Evolutionary conservation across 2,113 vertebrate genomes (phyloP), one percentile per base, ranked within the genome.

Genomic region (Ivindomyrus marchei): DNA sequence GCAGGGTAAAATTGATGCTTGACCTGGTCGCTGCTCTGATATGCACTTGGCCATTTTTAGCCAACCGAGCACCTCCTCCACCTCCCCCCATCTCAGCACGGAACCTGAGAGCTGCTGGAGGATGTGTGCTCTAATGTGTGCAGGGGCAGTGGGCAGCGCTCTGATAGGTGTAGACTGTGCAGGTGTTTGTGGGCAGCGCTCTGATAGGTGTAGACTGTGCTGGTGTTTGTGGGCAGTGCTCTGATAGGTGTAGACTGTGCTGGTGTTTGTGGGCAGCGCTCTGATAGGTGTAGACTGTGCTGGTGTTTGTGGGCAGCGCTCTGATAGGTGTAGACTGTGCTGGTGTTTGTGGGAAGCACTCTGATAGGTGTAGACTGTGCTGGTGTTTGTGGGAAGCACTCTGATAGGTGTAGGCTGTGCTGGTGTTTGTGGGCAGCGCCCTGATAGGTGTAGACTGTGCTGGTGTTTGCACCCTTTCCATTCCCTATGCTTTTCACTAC

Each of bases 1-100:
- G 66, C 91, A 89, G 89, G 86, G 90, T 89, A 90, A 92, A 92
- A 93, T 92, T 80, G 91, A 93, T 88, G 91, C 92, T 92, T 93
- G 93, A 89, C 93, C 91, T 93, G 92, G 49, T 91, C 90, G 70
- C 89, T 83, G 89, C 89, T 90, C 86, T 27, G 31, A 66, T 88
- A 85, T 91, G 80, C 46, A 85, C 92, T 83, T 27, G 80, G 87
- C 58, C 85, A 90, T 91, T 92, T 93, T 92, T 93, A 92, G 91
- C 70, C 77, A 46, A 46, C 85, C 66, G 17, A 91, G 90, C 56
- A 62, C 21, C 56, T n/a, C 56, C 56, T 62, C 24, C 24, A n/a
- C 24, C 56, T 62, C 56, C 56, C 24, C 56, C 56, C 56, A 62
- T 74, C 47, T 86, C 84, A 21, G 49, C 62, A 56, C 24, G n/a